Percentiles rank a stretch among this genome's conserved stretches.
phyloP scores from a whole-genome alignment of 2,888 invertebrate genomes.

The Himalopsyche anomala region DNA sequence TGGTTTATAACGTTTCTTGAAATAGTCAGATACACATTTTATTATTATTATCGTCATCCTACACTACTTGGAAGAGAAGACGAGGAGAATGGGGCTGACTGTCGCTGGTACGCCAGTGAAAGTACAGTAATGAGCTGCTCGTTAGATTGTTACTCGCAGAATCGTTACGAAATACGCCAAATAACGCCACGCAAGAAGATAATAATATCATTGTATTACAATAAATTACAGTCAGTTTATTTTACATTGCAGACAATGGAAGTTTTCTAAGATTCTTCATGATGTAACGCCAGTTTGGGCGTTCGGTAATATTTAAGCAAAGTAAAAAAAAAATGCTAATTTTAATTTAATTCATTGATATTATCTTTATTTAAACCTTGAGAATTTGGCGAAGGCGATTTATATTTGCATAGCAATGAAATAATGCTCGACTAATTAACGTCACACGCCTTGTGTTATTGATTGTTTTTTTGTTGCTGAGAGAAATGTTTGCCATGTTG shows the following conservation, averaged over 20 bases:
- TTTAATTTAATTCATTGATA: too few relatives aligned
- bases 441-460: too few relatives aligned
- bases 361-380: too few relatives aligned
- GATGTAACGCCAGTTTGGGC: too few relatives aligned
- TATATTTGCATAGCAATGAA: too few relatives aligned
- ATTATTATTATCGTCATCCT: slow-evolving; percentile 29
- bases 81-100: not conserved
- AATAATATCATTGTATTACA: slow-evolving; percentile 4
- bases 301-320: too few relatives aligned
- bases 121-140: slow-evolving; percentile 28
- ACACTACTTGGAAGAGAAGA: slow-evolving; percentile 1
- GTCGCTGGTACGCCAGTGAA: slow-evolving; percentile 35
- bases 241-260: not conserved
- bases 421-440: too few relatives aligned
- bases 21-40: slow-evolving; percentile 17
- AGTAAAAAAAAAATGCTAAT: too few relatives aligned
- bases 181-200: slow-evolving; percentile 28
- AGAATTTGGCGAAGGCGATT: too few relatives aligned
- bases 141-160: not conserved
- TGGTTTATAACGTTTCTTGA: slow-evolving; percentile 32
- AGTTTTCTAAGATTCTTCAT: not conserved
- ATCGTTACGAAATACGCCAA: slow-evolving; percentile 26
- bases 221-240: not conserved
- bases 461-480: too few relatives aligned
- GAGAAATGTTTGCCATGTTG: too few relatives aligned